These are phyloP conservation scores for Crenichthys baileyi DNA, from an alignment of 2,797 vertebrate genomes.

Conservation along the genomic window DNA sequence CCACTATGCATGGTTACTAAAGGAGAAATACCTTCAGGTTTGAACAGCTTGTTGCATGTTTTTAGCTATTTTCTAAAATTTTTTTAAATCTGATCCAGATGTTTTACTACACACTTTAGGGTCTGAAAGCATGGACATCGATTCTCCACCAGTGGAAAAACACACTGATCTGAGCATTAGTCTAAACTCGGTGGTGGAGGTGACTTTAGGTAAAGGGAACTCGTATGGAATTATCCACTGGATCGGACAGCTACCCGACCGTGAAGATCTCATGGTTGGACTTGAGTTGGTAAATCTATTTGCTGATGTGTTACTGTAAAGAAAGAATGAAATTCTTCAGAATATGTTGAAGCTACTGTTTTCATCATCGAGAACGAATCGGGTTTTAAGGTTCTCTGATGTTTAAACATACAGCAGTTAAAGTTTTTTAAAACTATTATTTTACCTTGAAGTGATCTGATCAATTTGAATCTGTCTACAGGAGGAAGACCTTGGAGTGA, in stretches of 20 bases:
- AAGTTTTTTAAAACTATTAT: background rate
- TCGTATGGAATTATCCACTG: slow-evolving; percentile 86
- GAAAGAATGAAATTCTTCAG: background rate
- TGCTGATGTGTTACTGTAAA: background rate
- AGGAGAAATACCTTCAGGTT: slow-evolving; percentile 79
- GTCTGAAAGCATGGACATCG: slow-evolving; percentile 44
- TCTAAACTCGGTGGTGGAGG: slow-evolving; percentile 84
- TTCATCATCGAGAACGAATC: background rate
- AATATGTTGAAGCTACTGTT: background rate
- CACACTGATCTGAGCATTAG: background rate
- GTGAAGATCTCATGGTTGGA: slow-evolving; percentile 75
- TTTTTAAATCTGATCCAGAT: background rate
- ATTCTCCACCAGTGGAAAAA: background rate
- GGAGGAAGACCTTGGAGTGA: slow-evolving; percentile 83
- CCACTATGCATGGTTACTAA: slow-evolving; percentile 77
- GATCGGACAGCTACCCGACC: slow-evolving; percentile 79
- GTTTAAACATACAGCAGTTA: background rate
- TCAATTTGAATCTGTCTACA: slow-evolving; percentile 36
- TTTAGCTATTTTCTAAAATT: background rate
- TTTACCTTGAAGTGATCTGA: background rate
- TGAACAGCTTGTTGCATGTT: background rate
- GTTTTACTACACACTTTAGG: slow-evolving; percentile 16
- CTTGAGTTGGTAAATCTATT: slow-evolving; percentile 85
- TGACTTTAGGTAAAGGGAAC: slow-evolving; percentile 65
- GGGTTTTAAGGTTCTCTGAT: background rate